These are phyloP conservation scores for Sicus ferrugineus DNA, from an alignment of 2,888 invertebrate genomes.

Conservation along the genomic window DNA sequence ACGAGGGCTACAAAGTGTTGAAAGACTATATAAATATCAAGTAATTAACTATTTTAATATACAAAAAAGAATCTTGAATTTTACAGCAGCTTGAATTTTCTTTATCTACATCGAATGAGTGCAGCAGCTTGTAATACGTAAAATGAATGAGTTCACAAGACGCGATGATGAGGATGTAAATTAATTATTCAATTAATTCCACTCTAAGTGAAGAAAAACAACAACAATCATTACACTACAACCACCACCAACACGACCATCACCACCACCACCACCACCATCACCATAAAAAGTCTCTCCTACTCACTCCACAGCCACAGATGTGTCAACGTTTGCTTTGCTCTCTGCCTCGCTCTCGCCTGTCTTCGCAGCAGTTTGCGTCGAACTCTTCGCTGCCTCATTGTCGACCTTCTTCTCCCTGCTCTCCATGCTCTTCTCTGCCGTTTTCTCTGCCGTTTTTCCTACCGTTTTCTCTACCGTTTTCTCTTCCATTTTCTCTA, in stretches of 20 bases:
- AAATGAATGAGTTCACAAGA: background rate
- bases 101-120: background rate
- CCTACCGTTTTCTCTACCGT: constrained; percentile 8
- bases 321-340: constrained; percentile 5
- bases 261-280: constrained; percentile 4
- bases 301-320: constrained; percentile 40
- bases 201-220: background rate
- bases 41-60: too few relatives aligned
- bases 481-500: background rate
- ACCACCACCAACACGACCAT: background rate
- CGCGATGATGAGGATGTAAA: too few relatives aligned
- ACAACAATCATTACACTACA: too few relatives aligned
- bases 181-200: too few relatives aligned
- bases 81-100: too few relatives aligned
- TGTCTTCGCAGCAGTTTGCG: background rate
- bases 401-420: too few relatives aligned
- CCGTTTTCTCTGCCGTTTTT: background rate
- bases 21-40: too few relatives aligned
- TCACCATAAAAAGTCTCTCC: background rate
- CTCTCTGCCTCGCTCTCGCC: background rate
- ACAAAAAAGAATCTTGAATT: too few relatives aligned
- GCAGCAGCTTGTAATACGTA: background rate
- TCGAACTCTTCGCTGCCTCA: too few relatives aligned
- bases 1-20: too few relatives aligned
- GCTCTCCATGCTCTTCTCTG: background rate